phyloP scores from a whole-genome alignment of 35 echinoderm and acorn worm species.

The Amphiura filiformis region DNA sequence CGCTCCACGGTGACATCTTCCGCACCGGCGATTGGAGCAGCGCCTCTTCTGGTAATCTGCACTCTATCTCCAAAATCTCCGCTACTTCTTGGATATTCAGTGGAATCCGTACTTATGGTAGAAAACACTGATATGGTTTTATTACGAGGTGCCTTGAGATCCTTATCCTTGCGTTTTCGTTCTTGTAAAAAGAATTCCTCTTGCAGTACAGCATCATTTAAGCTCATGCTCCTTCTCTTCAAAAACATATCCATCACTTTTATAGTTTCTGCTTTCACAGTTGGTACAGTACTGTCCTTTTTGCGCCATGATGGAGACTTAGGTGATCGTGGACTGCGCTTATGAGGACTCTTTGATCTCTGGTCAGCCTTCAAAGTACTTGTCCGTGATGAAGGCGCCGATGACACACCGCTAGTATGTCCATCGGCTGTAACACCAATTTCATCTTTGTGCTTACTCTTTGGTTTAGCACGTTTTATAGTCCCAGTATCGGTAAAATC shows the following conservation, averaged over 20 bases:
- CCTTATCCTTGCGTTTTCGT: constrained; percentile 54
- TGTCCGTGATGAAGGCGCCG: constrained; percentile 56
- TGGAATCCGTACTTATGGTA: constrained; percentile 54
- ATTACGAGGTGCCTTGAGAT: constrained; percentile 48
- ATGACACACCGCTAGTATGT: constrained; percentile 21
- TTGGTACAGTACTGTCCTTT: constrained; percentile 61
- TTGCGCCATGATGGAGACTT: constrained; percentile 40
- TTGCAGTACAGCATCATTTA: constrained; percentile 78
- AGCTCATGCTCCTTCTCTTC: constrained; percentile 75
- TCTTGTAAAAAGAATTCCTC: constrained; percentile 82
- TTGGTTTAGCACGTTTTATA: constrained; percentile 6
- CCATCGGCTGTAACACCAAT: neutral
- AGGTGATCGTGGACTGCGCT: constrained; percentile 18
- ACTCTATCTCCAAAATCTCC: neutral
- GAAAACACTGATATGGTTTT: constrained; percentile 66
- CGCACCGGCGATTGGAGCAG: neutral
- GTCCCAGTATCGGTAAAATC: neutral
- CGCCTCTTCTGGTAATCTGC: neutral
- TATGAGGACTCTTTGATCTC: neutral
- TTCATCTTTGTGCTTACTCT: constrained; percentile 1
- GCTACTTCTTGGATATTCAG: constrained; percentile 10
- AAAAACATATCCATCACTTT: constrained; percentile 88
- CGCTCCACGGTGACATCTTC: neutral
- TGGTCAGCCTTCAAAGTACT: constrained; percentile 69
- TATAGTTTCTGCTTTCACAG: constrained; percentile 66